Base-by-base conservation (phyloP, 2,888 invertebrate genomes). In the Nowickia ferox region DNA sequence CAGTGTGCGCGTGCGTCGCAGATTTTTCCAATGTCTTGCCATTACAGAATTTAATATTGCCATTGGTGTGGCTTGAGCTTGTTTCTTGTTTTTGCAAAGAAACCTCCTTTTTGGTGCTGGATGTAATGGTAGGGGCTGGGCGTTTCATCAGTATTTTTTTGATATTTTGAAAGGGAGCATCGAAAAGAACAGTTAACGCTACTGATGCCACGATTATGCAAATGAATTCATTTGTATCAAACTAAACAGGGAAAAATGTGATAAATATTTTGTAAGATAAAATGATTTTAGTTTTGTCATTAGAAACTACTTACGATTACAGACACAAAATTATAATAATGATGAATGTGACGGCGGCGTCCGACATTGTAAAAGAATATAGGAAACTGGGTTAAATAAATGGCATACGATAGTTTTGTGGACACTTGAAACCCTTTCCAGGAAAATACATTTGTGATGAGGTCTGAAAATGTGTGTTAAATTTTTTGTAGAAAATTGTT, bases 351-450 rank as follows among this genome's bases (percentile, higher is more conserved):
- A 89, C 95, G 93, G 53, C 94, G 94, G 74, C 93, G 93, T 3
- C 96, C 96, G 46, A 96, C 95, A 88, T 95, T 95, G 89, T 93
- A 96, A 91, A 96, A 96, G 90, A 95, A 96, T 77, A 96, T 94
- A 6, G 96, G 96, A 89, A 96, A 96, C 90, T 96, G 96, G 40
- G 95, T 95, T 84, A 96, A 92, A 89, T 96, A 96, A 72, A 96
- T 93, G 46, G 95, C 95, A 89, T 96, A 96, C 48, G 96, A 95
- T n/a, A 96, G 93, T 89, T 95, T 94, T 11, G 96, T 96, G 88
- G 95, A 94, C 10, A 96, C 92, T 87, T 94, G 93, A 89, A 95
- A 96, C 63, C 95, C 94, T 88, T 93, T 94, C 94, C 94, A 94
- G 10, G 95, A 94, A 68, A 95, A 94, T 55, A 95, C 84, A 84